phyloP scores from a whole-genome alignment of 2,797 vertebrate genomes.

The Yasuhikotakia modesta region DNA sequence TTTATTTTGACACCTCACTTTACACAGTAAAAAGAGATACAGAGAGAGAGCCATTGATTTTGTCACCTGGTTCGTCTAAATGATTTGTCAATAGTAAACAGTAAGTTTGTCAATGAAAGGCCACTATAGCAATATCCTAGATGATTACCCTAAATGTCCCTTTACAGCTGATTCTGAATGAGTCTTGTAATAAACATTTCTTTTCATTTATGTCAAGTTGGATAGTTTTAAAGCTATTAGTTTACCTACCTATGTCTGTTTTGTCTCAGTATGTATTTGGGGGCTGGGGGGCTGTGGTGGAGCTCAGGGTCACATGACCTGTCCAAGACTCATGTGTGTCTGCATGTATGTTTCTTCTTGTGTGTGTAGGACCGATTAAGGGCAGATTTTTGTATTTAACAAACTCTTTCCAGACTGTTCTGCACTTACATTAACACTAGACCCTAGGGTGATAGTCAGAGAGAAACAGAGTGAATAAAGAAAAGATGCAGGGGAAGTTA shows the following conservation, averaged over 20 bases:
- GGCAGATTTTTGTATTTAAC: constrained; percentile 31
- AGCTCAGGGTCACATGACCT: constrained; percentile 48
- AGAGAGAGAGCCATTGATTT: constrained; percentile 45
- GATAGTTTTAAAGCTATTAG: neutral
- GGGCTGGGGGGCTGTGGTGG: no score
- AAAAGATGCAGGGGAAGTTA: neutral
- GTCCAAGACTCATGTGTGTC: constrained; percentile 13
- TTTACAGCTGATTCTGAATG: constrained; percentile 49
- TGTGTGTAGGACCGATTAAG: constrained; percentile 48
- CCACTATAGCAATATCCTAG: constrained; percentile 30
- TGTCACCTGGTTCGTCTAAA: constrained; percentile 54
- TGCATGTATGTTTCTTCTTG: no score
- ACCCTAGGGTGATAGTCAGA: constrained; percentile 1
- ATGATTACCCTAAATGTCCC: constrained; percentile 22
- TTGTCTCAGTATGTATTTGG: no score
- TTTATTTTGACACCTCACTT: neutral
- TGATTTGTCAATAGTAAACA: constrained; percentile 60
- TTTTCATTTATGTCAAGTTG: constrained; percentile 18
- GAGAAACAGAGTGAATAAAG: neutral
- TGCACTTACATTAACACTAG: constrained; percentile 40
- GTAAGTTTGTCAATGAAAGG: constrained; percentile 60
- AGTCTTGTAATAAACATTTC: constrained; percentile 4
- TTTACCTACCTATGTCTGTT: neutral
- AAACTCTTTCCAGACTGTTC: constrained; percentile 44
- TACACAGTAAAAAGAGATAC: constrained; percentile 7